Percentiles rank a stretch among this genome's conserved stretches.
Evolutionary conservation across 2,888 invertebrate genomes (phyloP).

Genomic region (Zonitis immaculata): DNA sequence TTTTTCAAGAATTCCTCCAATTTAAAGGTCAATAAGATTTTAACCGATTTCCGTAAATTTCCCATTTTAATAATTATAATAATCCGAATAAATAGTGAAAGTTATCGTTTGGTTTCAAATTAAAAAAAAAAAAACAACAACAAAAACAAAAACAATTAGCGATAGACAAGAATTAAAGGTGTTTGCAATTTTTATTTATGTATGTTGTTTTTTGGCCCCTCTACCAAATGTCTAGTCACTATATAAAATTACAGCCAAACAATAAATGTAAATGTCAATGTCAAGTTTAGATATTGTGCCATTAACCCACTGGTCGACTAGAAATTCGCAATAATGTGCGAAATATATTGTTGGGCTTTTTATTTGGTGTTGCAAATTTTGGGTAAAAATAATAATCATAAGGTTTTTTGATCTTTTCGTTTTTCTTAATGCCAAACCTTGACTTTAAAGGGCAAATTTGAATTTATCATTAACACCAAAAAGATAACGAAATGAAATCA

Average conservation of each 20-base stretch:
- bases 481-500: too few species aligned
- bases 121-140: too few species aligned
- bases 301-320: constrained; percentile 33
- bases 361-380: too few species aligned
- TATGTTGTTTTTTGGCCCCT: too few species aligned
- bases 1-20: background rate
- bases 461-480: background rate
- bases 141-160: too few species aligned
- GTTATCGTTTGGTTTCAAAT: too few species aligned
- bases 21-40: background rate
- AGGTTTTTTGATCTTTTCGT: background rate
- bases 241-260: constrained; percentile 15
- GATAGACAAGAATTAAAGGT: background rate
- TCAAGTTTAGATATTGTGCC: constrained; percentile 20
- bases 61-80: too few species aligned
- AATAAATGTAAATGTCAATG: constrained; percentile 18
- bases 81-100: too few species aligned
- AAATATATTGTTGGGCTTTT: too few species aligned
- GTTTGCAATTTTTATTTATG: too few species aligned
- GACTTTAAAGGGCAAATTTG: background rate
- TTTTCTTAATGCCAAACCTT: background rate
- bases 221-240: constrained; percentile 20
- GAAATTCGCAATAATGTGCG: constrained; percentile 31
- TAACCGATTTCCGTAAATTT: background rate
- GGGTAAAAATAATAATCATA: background rate